Base-by-base conservation (phyloP, 2,113 vertebrate genomes). In the Hoplias malabaricus region DNA sequence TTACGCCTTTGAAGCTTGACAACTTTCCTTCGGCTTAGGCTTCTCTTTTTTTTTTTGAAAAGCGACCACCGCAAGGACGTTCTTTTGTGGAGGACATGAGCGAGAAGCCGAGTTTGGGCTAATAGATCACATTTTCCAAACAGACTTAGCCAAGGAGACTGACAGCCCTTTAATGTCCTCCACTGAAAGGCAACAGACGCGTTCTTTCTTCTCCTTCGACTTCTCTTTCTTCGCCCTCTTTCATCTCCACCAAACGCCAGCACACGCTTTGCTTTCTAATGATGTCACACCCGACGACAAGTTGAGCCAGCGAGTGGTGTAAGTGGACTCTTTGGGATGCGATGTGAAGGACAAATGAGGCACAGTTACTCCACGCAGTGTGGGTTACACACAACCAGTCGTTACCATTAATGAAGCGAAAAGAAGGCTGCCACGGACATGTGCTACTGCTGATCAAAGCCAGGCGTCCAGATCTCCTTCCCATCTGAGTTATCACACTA, bases 1-100 rank as follows among this genome's bases (percentile, higher is more conserved):
- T 50, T 21, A 42, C 21, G 70, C 56, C 21, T 80, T 74, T 80
- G 62, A 83, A 65, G 38, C 36, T n/a, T 23, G 21, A 33, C 34
- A 62, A 71, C 65, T 80, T 12, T 16, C 23, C 25, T 61, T 27
- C 38, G 19, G 27, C 56, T 62, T 65, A 38, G 68, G 29, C 62
- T 56, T 34, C 56, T 14, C 29, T 23, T 8, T n/a, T n/a, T n/a
- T n/a, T n/a, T n/a, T n/a, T n/a, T n/a, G n/a, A n/a, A n/a, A 48
- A n/a, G 56, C 12, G 31, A 23, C 57, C 46, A 46, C 4, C 48
- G 9, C 16, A 25, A 73, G 38, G 76, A 72, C 23, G 46, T 43
- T 34, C n/a, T n/a, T 75, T 53, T 65, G 38, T 61, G 50, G 48
- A 67, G 61, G 38, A 31, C 7, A 1, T 27, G 12, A 33, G 43